Percentiles rank a stretch among this genome's conserved stretches.
These are phyloP conservation scores for Oxyteleia sp. DNA, from an alignment of 2,888 invertebrate genomes.

Conservation along the genomic window DNA sequence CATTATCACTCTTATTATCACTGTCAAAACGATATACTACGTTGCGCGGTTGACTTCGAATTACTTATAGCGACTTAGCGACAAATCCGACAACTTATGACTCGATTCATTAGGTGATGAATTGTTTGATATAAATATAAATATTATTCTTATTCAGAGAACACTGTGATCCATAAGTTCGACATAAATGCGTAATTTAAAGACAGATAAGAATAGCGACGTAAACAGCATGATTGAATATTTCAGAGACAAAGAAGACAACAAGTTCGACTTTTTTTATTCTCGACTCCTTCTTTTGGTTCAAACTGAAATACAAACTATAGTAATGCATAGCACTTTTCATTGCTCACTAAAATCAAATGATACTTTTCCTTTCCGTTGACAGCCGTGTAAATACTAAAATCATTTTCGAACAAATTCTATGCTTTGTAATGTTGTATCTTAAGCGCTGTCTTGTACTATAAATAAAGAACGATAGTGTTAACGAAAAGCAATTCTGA, in stretches of 20 bases:
- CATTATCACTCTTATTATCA: constrained; percentile 68
- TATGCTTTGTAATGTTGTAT: constrained; percentile 21
- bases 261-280: constrained; percentile 29
- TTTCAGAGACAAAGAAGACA: constrained; percentile 26
- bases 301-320: no score
- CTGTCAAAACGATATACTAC: constrained; percentile 65
- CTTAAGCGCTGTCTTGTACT: constrained; percentile 22
- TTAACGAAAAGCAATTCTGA: no score
- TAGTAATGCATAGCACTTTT: neutral
- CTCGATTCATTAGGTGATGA: constrained; percentile 55
- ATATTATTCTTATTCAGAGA: constrained; percentile 68
- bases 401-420: constrained; percentile 20
- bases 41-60: constrained; percentile 63
- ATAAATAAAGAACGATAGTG: no score
- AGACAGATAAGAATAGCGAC: constrained; percentile 40
- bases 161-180: constrained; percentile 70
- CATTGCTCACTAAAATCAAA: constrained; percentile 38
- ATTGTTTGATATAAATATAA: constrained; percentile 67
- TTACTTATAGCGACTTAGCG: constrained; percentile 62
- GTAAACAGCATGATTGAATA: constrained; percentile 49
- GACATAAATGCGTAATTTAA: constrained; percentile 58
- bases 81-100: constrained; percentile 57
- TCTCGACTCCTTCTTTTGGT: no score
- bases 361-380: constrained; percentile 4
- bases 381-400: constrained; percentile 31